These are phyloP conservation scores for Oeneis ivallda DNA, from an alignment of 2,888 invertebrate genomes.

Conservation along the genomic window DNA sequence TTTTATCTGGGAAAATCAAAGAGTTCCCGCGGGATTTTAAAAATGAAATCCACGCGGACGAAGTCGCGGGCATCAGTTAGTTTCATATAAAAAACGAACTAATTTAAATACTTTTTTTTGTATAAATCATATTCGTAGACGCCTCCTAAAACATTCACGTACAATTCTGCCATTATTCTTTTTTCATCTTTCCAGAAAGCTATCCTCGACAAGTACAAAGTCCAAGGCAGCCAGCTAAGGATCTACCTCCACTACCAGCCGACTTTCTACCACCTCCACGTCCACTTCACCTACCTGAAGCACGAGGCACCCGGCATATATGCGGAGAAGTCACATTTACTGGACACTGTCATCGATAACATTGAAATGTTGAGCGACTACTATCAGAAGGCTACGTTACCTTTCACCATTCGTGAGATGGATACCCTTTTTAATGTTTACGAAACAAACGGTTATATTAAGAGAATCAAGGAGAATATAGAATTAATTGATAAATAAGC, in stretches of 20 bases:
- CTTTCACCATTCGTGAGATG: constrained; percentile 89
- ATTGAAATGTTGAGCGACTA: constrained; percentile 91
- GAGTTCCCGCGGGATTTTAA: too few relatives aligned
- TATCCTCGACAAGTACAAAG: constrained; percentile 88
- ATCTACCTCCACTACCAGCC: constrained; percentile 98
- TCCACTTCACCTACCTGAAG: constrained; percentile 92
- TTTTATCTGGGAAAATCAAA: too few relatives aligned
- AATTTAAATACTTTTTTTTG: too few relatives aligned
- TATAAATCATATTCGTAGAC: too few relatives aligned
- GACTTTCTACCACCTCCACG: constrained; percentile 97
- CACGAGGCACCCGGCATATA: constrained; percentile 92
- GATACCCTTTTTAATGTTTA: constrained; percentile 86
- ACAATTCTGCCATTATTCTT: too few relatives aligned
- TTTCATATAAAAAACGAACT: too few relatives aligned
- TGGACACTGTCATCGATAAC: constrained; percentile 94
- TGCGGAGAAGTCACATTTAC: constrained; percentile 92
- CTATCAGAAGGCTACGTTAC: constrained; percentile 90
- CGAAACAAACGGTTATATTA: constrained; percentile 79
- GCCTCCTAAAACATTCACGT: too few relatives aligned
- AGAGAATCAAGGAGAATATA: constrained; percentile 63
- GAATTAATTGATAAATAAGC: constrained; percentile 62
- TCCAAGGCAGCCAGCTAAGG: constrained; percentile 87
- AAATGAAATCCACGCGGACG: too few relatives aligned
- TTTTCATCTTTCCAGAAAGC: constrained; percentile 80
- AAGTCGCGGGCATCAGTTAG: too few relatives aligned